These are phyloP conservation scores for Amphipoea lucens DNA, from an alignment of 2,888 invertebrate genomes.

Conservation along the genomic window DNA sequence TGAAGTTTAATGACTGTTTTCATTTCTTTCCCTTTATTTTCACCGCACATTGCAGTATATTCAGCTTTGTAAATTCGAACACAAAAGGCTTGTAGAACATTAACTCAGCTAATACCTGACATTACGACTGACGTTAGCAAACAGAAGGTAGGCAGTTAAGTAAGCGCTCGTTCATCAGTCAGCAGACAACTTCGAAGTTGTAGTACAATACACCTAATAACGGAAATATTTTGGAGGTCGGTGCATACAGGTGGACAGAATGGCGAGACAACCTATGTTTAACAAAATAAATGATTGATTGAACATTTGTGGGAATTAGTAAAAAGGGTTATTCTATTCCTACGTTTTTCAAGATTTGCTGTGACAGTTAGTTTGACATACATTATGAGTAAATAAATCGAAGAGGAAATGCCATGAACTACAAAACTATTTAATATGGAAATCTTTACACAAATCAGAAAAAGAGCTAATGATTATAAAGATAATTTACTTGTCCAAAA, in stretches of 20 bases:
- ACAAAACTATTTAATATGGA: neutral
- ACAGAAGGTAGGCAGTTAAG: constrained; percentile 49
- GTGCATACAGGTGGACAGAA: constrained; percentile 32
- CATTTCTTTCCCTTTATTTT: neutral
- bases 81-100: constrained; percentile 31
- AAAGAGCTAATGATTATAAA: neutral
- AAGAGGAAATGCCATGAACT: neutral
- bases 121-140: constrained; percentile 39
- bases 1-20: neutral
- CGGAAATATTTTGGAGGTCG: constrained; percentile 58
- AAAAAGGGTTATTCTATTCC: neutral
- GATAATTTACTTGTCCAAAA: too few species aligned
- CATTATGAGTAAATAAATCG: neutral
- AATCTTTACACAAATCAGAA: neutral
- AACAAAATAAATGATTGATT: too few species aligned
- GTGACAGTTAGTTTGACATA: neutral
- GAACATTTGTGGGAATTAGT: neutral
- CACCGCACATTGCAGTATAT: neutral
- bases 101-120: constrained; percentile 43
- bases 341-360: neutral
- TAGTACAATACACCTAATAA: constrained; percentile 67
- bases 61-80: constrained; percentile 1
- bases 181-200: constrained; percentile 53
- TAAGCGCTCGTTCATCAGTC: constrained; percentile 56
- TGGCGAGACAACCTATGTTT: neutral